A percentile compares a stretch with the other conserved stretches of the same genome.
Conservation (phyloP, 2,113 vertebrate genomes). For the Tringa solitaria region DNA sequence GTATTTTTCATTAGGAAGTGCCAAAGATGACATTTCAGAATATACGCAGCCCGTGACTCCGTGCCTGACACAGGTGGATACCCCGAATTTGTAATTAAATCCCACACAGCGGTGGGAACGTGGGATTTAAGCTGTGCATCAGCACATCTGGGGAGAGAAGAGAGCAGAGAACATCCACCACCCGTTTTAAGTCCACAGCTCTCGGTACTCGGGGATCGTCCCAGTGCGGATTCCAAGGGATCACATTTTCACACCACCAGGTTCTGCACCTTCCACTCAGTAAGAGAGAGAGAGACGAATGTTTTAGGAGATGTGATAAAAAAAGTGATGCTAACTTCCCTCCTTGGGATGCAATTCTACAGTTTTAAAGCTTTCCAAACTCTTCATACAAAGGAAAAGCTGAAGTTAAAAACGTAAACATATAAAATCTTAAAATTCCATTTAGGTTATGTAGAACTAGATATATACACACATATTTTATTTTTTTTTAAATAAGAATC, state of each 20-base stretch:
- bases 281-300: background rate
- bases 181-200: background rate
- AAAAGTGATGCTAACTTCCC: background rate
- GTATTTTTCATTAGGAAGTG: background rate
- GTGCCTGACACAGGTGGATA: background rate
- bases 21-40: background rate
- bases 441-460: background rate
- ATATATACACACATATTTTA: background rate
- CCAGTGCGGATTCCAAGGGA: background rate
- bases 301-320: background rate
- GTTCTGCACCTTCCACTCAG: background rate
- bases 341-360: background rate
- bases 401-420: background rate
- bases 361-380: background rate
- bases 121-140: background rate
- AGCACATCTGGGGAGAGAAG: background rate
- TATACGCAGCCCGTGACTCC: background rate
- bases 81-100: background rate
- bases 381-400: background rate
- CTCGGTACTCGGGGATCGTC: background rate
- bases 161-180: background rate
- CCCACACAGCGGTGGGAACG: background rate
- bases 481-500: background rate
- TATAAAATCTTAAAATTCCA: constrained; percentile 1
- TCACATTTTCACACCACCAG: background rate